phyloP scores from a whole-genome alignment of 2,797 vertebrate genomes.

The Lepilemur ruficaudatus region DNA sequence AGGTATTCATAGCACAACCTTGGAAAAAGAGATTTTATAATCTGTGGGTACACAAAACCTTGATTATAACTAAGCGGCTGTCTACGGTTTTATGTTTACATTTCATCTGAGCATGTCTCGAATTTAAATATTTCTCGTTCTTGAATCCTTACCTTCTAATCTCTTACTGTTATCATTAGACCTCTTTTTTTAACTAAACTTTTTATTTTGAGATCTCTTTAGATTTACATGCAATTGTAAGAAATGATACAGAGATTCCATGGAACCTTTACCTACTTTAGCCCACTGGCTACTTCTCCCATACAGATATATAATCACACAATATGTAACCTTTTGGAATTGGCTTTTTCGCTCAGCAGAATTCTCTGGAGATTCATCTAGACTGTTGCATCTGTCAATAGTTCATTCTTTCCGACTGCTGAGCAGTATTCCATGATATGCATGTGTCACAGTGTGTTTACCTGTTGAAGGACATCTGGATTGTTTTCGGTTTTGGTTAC shows the following conservation, averaged over 20 bases:
- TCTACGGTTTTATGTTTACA: neutral
- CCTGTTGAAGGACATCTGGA: neutral
- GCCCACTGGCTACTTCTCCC: neutral
- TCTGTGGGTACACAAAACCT: neutral
- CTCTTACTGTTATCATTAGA: neutral
- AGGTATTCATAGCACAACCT: constrained; percentile 85
- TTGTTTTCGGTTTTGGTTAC: neutral
- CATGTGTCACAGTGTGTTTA: neutral
- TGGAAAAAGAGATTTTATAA: neutral
- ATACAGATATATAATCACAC: neutral
- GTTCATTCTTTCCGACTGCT: neutral
- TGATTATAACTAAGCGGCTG: neutral
- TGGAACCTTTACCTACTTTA: neutral
- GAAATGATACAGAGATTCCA: neutral
- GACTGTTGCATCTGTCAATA: neutral
- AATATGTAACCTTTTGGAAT: neutral
- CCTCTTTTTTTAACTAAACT: neutral
- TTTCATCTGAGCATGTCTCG: neutral
- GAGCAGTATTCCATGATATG: neutral
- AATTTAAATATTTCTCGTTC: neutral
- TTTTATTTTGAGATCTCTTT: neutral
- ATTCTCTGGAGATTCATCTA: neutral
- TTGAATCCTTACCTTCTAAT: neutral
- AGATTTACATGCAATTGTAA: neutral
- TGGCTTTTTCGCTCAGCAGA: neutral